phyloP scores from a whole-genome alignment of 2,888 invertebrate genomes.

The Aspidiotus rigidus region DNA sequence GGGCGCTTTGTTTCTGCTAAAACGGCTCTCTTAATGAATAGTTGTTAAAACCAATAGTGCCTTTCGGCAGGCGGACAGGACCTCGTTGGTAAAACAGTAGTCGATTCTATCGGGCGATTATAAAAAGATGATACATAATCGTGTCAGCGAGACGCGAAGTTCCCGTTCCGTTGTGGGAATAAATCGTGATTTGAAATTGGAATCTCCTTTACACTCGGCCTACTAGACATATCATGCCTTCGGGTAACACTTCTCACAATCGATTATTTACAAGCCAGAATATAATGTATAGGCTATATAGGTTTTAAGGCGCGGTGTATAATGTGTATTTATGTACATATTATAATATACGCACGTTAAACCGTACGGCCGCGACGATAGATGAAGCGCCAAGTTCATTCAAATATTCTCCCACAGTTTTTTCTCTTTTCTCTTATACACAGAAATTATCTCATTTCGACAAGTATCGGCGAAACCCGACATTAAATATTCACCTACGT shows the following conservation, averaged over 20 bases:
- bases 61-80: conserved; percentile 32
- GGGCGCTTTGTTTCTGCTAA: conserved; percentile 13
- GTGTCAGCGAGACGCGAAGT: conserved; percentile 30
- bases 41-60: conserved; percentile 33
- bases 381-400: conserved; percentile 29
- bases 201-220: conserved; percentile 29
- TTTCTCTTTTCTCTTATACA: not conserved
- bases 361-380: not conserved
- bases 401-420: conserved; percentile 32
- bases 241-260: conserved; percentile 32
- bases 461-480: conserved; percentile 26
- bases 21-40: conserved; percentile 24
- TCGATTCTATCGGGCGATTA: conserved; percentile 32
- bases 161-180: conserved; percentile 27
- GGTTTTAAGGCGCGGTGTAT: not conserved
- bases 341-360: conserved; percentile 6
- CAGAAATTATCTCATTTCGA: conserved; percentile 29
- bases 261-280: conserved; percentile 25
- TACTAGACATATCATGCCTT: conserved; percentile 33
- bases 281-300: conserved; percentile 2
- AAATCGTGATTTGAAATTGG: conserved; percentile 31
- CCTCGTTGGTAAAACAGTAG: conserved; percentile 31
- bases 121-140: conserved; percentile 29
- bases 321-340: conserved; percentile 8
- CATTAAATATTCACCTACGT: conserved; percentile 32